These are phyloP conservation scores for Rhinopomastus cyanomelas DNA, from an alignment of 2,113 vertebrate genomes.

Conservation along the genomic window DNA sequence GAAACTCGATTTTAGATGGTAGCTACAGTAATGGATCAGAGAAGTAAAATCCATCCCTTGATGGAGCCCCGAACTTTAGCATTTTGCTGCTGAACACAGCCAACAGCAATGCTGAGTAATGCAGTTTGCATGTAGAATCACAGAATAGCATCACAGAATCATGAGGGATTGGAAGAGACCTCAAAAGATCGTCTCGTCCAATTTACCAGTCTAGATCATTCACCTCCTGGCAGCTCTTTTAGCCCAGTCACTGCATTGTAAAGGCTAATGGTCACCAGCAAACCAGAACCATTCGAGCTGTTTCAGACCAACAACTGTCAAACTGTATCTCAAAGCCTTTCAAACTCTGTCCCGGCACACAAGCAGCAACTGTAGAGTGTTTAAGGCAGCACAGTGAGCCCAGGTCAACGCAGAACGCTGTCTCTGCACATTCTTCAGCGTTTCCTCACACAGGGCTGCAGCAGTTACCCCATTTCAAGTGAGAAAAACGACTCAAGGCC, in stretches of 20 bases:
- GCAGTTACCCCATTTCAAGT: too few species aligned
- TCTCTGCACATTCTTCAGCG: too few species aligned
- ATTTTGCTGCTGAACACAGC: not conserved
- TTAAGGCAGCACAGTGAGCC: not conserved
- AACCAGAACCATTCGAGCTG: accelerated
- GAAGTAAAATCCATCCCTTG: not conserved
- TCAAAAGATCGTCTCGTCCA: too few species aligned
- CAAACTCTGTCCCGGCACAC: accelerated
- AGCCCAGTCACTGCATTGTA: not conserved
- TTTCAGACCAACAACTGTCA: not conserved
- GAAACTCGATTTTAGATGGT: not conserved
- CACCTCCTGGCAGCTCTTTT: not conserved
- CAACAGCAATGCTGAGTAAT: not conserved
- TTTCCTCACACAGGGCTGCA: accelerated
- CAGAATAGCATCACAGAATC: too few species aligned
- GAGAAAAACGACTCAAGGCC: not conserved
- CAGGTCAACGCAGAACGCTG: accelerated
- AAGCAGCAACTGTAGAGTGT: accelerated
- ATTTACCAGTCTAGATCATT: too few species aligned
- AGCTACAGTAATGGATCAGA: not conserved
- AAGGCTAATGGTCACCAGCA: not conserved
- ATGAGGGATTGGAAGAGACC: too few species aligned
- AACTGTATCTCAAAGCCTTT: not conserved
- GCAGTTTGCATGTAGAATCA: too few species aligned
- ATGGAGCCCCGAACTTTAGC: not conserved